Conservation (phyloP, 2,888 invertebrate species). For the Synanthedon myopaeformis region DNA sequence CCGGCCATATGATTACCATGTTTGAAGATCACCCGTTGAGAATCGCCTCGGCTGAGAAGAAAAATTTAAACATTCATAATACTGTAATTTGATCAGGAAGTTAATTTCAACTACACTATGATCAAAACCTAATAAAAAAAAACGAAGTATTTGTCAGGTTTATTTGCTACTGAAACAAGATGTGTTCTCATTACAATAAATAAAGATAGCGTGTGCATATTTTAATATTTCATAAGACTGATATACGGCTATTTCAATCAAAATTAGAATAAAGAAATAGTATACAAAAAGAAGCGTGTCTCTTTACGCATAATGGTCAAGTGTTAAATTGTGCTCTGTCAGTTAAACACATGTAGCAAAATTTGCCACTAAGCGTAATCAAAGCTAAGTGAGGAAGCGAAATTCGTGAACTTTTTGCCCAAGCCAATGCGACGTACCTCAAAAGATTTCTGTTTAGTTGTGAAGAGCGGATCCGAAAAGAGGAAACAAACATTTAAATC, state of each 20-base stretch:
- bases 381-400: conserved; percentile 48
- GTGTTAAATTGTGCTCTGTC: conserved; percentile 26
- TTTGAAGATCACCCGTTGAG: conserved; percentile 80
- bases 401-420: conserved; percentile 33
- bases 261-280: neutral
- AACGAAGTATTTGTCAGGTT: neutral
- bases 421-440: conserved; percentile 62
- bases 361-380: conserved; percentile 26
- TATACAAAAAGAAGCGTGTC: conserved; percentile 19
- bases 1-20: conserved; percentile 79
- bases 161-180: neutral
- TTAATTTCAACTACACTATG: neutral
- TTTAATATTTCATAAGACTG: neutral
- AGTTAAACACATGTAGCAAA: conserved; percentile 17
- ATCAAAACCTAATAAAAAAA: neutral
- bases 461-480: conserved; percentile 60
- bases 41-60: conserved; percentile 76
- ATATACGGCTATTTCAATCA: neutral
- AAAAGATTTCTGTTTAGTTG: conserved; percentile 57
- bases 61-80: conserved; percentile 3
- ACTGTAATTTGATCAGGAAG: neutral
- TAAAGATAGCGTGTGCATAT: neutral
- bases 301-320: conserved; percentile 15
- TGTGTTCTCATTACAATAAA: neutral
- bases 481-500: conserved; percentile 48